Base-by-base conservation (phyloP, 2,888 invertebrate species). In the Drosophila trichaetosa region DNA sequence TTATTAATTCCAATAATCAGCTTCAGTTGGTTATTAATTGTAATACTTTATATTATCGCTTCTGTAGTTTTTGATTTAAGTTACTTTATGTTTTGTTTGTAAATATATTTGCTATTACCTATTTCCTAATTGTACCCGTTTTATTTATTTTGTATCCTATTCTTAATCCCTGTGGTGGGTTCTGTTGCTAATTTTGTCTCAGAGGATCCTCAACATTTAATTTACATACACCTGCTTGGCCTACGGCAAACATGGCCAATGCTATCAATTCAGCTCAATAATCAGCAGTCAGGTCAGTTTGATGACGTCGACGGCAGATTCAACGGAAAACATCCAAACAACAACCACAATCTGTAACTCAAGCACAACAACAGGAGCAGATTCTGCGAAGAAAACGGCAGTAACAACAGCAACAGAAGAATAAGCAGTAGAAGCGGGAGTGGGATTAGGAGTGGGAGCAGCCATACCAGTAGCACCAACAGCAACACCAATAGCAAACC, bases 231-330 rank as follows among this genome's bases (percentile, higher is more conserved):
- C 21, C 46, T 21, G 46, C 46, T 21, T 21, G 21, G 7, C 21
- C 21, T 2, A 16, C 21, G 13, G 21, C 4, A 46, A 46, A 16
- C 5, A 21, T 21, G 49, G 10, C 16, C 8, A 21, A 13, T 4
- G 13, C 21, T 21, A 46, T 46, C 13, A 46, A 11, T 7, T 21
- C 16, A 46, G 16, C 21, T 8, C 7, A 46, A 21, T 1, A 46
- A 21, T 7, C 46, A 16, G 21, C 46, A 21, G 91, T 92, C 91
- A 91, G 91, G 92, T 92, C 92, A 91, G 91, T 92, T 91, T 87
- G 92, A 91, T 90, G 91, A 92, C 90, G 92, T 90, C 92, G 91
- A 91, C 90, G 74, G 78, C 79, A 83, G 79, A 80, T 90, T 89
- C 73, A 72, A 80, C 85, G 74, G 73, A 80, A 82, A 72, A 84